These are phyloP conservation scores for Nineta flava DNA, from an alignment of 2,888 invertebrate genomes.

Conservation along the genomic window DNA sequence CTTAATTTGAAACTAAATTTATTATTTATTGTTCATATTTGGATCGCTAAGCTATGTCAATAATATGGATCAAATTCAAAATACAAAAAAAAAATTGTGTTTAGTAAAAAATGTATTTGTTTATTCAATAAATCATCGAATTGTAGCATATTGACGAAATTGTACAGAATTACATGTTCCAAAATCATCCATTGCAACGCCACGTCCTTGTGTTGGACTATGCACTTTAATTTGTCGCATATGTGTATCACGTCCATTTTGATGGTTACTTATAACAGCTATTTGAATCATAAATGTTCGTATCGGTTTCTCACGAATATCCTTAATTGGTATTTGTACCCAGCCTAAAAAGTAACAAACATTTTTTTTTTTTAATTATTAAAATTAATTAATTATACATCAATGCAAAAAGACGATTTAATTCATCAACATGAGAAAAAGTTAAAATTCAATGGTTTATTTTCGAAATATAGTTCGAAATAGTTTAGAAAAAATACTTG, in stretches of 20 bases:
- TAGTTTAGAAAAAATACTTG: no score
- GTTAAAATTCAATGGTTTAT: no score
- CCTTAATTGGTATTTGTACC: slow-evolving; percentile 86
- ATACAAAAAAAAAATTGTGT: no score
- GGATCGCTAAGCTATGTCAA: no score
- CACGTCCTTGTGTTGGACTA: slow-evolving; percentile 59
- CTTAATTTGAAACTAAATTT: no score
- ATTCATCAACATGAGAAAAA: no score
- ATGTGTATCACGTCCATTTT: slow-evolving; percentile 97
- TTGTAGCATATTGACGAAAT: slow-evolving; percentile 67
- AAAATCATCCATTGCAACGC: slow-evolving; percentile 49
- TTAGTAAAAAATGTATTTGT: no score
- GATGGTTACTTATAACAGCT: slow-evolving; percentile 94
- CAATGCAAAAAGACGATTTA: no score
- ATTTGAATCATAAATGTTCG: slow-evolving; percentile 94
- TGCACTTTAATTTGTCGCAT: slow-evolving; percentile 94
- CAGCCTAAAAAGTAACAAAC: slow-evolving; percentile 47
- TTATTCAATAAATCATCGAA: slow-evolving; percentile 38
- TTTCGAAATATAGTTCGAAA: no score
- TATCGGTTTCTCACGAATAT: slow-evolving; percentile 71
- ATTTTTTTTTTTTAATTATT: no score
- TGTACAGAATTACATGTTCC: slow-evolving; percentile 68
- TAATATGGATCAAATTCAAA: no score
- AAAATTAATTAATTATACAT: not conserved
- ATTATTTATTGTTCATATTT: no score